Base-by-base conservation (phyloP, 2,888 invertebrate genomes). In the Drosophila hamatofila region DNA sequence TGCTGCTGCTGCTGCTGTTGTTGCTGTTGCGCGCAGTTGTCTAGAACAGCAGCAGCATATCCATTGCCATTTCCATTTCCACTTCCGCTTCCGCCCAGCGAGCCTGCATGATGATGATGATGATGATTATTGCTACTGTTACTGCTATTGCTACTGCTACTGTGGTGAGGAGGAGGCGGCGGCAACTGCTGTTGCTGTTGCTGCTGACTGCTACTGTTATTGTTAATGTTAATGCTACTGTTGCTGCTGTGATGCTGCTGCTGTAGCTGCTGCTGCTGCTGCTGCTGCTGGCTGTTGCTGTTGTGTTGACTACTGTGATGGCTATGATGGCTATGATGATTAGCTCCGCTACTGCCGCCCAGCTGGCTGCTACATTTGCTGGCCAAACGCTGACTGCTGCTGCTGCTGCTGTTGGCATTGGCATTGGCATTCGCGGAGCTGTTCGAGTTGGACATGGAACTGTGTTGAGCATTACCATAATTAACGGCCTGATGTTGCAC, bases 81-180 rank as follows among this genome's bases (percentile, higher is more conserved):
- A 85, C 80, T 90, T 88, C 88, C 87, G 78, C 79, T 83, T 83
- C 85, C 85, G 72, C 75, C 79, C 74, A 75, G 56, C 75, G 71
- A 62, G 65, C 72, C 67, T 62, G 77, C 68, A 74, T 81, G 81
- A 78, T 79, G 83, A 65, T 87, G 85, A 81, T 83, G 84, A 89
- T 80, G 88, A 80, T 80, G 87, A 76, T 75, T 83, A 77, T 46
- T 87, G 80, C 54, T 83, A 78, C 41, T 83, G 80, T 59, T 78
- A 79, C 58, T 82, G 78, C 37, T 81, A 78, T 23, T 78, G 78
- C 58, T 80, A 67, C 70, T 70, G 66, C 67, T 67, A 59, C 66
- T 75, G 48, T 76, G 57, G 41, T 59, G 73, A 68, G 67, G 73
- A 59, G 74, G 74, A 57, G 64, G 73, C 73, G 67, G 73, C 63